phyloP scores from a whole-genome alignment of 2,888 invertebrate species.

The Acholoe squamosa region DNA sequence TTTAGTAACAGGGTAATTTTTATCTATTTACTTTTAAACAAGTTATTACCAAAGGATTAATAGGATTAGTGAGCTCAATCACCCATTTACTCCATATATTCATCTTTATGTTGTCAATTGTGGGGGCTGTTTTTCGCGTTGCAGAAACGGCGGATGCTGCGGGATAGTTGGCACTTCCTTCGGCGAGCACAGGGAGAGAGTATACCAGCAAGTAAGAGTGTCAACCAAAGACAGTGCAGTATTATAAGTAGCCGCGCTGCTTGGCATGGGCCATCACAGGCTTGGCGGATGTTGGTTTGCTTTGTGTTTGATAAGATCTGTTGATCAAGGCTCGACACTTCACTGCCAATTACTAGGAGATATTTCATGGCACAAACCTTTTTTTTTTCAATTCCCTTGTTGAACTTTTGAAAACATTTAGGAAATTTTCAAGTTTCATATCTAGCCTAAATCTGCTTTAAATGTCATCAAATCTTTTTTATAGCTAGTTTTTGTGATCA shows the following conservation, averaged over 20 bases:
- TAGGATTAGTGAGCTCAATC: too few species aligned
- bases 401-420: too few species aligned
- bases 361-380: too few species aligned
- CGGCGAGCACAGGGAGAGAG: constrained; percentile 48
- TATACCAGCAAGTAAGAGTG: constrained; percentile 12
- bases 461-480: too few species aligned
- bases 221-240: constrained; percentile 12
- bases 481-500: too few species aligned
- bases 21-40: too few species aligned
- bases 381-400: too few species aligned
- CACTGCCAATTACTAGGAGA: neutral
- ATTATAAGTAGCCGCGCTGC: neutral
- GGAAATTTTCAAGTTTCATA: too few species aligned
- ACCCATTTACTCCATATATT: too few species aligned
- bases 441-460: too few species aligned
- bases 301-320: constrained; percentile 43
- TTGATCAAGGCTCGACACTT: neutral
- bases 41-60: too few species aligned
- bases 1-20: too few species aligned
- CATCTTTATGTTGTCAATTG: neutral
- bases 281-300: constrained; percentile 45
- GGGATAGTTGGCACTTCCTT: constrained; percentile 63
- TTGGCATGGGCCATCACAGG: constrained; percentile 38
- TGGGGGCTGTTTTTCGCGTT: constrained; percentile 49
- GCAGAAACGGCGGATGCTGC: constrained; percentile 66